phyloP scores from a whole-genome alignment of 1,140 invertebrate species.

The Ceratoteleas bidentatus region DNA sequence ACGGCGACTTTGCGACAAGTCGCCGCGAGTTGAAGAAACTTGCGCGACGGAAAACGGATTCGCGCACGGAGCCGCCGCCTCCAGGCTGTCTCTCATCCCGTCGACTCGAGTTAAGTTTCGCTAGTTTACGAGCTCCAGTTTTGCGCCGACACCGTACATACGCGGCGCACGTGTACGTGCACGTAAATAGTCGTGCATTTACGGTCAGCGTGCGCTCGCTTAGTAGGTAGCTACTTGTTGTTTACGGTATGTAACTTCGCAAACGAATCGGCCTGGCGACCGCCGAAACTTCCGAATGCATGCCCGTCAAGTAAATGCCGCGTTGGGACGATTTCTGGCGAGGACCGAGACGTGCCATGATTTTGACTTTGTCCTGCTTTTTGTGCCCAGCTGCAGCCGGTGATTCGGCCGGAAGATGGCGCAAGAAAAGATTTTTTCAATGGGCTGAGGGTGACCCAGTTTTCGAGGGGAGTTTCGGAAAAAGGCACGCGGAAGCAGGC shows the following conservation, averaged over 20 bases:
- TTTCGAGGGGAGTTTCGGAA: background rate
- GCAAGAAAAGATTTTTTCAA: slow-evolving; percentile 14
- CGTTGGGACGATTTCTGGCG: slow-evolving; percentile 65
- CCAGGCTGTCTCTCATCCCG: slow-evolving; percentile 62
- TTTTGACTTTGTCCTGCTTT: slow-evolving; percentile 53
- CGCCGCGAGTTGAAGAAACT: slow-evolving; percentile 64
- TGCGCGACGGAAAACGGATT: slow-evolving; percentile 63
- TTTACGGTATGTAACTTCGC: slow-evolving; percentile 77
- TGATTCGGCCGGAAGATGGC: background rate
- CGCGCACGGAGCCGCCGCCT: slow-evolving; percentile 45
- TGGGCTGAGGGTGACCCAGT: background rate
- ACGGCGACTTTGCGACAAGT: slow-evolving; percentile 62
- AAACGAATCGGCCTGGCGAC: slow-evolving; percentile 75
- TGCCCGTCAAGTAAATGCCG: slow-evolving; percentile 75
- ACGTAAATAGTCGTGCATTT: slow-evolving; percentile 47
- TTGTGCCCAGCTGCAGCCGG: slow-evolving; percentile 28
- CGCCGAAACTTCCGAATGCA: slow-evolving; percentile 75
- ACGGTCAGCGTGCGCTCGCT: slow-evolving; percentile 65
- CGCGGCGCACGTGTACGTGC: slow-evolving; percentile 46
- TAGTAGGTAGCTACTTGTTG: slow-evolving; percentile 76
- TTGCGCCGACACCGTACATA: slow-evolving; percentile 70
- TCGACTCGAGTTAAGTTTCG: slow-evolving; percentile 67
- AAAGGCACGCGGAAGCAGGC: no score
- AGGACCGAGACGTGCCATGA: slow-evolving; percentile 29
- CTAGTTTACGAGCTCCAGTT: slow-evolving; percentile 75